Evolutionary conservation across 2,888 invertebrate genomes (phyloP), one percentile per base, ranked within the genome.

Genomic region (Oscheius sp.): DNA sequence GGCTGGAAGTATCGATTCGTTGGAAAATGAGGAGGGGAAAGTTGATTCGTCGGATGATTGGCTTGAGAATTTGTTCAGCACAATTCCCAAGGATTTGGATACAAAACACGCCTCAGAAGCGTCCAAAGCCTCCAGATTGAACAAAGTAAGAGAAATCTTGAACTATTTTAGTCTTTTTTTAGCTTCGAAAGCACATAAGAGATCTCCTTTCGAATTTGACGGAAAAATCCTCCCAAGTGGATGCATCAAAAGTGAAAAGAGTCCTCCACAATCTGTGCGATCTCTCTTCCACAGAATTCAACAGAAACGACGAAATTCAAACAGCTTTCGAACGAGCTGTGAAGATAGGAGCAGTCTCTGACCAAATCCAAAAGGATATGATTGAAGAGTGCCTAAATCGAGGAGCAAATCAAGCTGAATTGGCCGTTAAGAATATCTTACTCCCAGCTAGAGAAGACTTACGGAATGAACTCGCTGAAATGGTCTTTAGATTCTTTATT

Each of bases 41-140:
- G 23, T 31, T 15, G 50, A 64, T 31, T 23, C n/a, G 17, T 31
- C 46, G 2, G 48, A 64, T 20, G 31, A 48, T 31, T 64, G 64
- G 64, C 20, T 64, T 5, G 64, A 64, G 2, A 48, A 20, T 29
- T n/a, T 64, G 5, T 45, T 46, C 48, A 25, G 33, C 5, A 48
- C 25, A 5, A 50, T 64, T 33, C 64, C 64, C 4, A 20, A 33
- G 15, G 64, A 64, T 64, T 45, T 64, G 48, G 64, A 64, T 27
- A 48, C 48, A 27, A 45, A 64, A 48, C 45, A 45, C 15, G 48
- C 46, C n/a, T 15, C 33, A n/a, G 64, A 64, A 50, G 31, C 31
- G 50, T 23, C 17, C 2, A 46, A 45, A 27, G 12, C n/a, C 17
- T 3, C 34, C 6, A 29, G 50, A 33, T 31, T 64, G 12, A 61